Evolutionary conservation across 2,888 invertebrate species (phyloP).

Genomic region (Nemapogon koenigi): DNA sequence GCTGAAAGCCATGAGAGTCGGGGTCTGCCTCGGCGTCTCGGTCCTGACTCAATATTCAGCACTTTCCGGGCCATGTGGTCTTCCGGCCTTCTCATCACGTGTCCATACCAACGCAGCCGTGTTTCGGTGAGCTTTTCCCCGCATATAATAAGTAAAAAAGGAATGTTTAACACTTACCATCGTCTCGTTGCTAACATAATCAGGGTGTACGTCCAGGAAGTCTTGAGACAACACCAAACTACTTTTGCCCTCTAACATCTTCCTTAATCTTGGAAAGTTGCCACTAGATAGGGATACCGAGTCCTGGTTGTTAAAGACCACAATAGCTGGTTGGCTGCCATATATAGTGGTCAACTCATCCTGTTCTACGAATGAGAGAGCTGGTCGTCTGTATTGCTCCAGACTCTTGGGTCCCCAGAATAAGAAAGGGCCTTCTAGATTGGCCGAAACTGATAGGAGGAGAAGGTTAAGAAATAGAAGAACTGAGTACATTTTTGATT

Average conservation of each 20-base stretch:
- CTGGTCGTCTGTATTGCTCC: constrained; percentile 49
- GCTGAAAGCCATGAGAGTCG: too few relatives aligned
- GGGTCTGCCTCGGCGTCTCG: too few relatives aligned
- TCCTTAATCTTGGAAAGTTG: constrained; percentile 60
- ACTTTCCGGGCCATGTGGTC: too few relatives aligned
- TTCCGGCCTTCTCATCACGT: too few relatives aligned
- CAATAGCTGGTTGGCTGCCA: constrained; percentile 61
- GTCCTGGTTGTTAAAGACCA: constrained; percentile 66
- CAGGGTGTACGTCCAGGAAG: constrained; percentile 63
- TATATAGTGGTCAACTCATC: constrained; percentile 65
- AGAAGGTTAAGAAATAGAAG: neutral
- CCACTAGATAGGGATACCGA: constrained; percentile 59
- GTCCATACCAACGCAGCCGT: too few relatives aligned
- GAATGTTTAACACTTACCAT: constrained; percentile 60
- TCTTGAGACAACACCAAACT: constrained; percentile 64
- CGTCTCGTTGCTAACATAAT: constrained; percentile 66
- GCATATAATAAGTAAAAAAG: too few relatives aligned
- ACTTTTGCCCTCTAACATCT: constrained; percentile 56
- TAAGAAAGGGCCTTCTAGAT: constrained; percentile 65
- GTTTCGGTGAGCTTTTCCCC: too few relatives aligned
- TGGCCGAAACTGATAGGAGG: constrained; percentile 28
- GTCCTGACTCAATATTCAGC: too few relatives aligned
- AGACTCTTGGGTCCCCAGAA: constrained; percentile 65
- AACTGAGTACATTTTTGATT: constrained; percentile 6
- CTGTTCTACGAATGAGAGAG: constrained; percentile 57